Evolutionary conservation across 1,140 invertebrate species (phyloP).

Genomic region (Micrasema longulum): DNA sequence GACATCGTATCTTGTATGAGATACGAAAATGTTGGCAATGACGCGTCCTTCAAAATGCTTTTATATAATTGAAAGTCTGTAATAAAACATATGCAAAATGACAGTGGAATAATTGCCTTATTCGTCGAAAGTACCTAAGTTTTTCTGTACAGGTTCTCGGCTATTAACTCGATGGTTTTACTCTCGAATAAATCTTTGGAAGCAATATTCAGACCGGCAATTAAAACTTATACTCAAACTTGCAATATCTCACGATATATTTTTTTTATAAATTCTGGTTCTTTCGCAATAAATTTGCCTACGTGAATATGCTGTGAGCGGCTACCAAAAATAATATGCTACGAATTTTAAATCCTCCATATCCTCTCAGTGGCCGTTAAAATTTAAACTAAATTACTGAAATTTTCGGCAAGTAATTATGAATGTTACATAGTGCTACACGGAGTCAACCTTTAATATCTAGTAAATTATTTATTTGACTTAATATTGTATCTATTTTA

Average conservation of each 20-base stretch:
- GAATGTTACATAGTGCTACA: too few species aligned
- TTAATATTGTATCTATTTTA: too few species aligned
- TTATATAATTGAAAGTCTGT: constrained; percentile 2
- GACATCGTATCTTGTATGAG: too few species aligned
- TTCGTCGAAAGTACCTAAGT: not conserved
- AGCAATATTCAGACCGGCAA: not conserved
- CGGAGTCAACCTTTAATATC: too few species aligned
- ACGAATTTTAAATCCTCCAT: too few species aligned
- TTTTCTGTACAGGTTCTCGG: not conserved
- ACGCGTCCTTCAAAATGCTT: not conserved
- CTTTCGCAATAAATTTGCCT: constrained; percentile 6
- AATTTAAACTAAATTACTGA: too few species aligned
- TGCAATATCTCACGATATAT: not conserved
- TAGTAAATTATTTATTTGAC: too few species aligned
- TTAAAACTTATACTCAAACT: not conserved
- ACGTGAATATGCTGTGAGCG: too few species aligned
- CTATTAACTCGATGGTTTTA: constrained; percentile 8
- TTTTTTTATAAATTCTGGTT: not conserved
- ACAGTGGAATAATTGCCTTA: constrained; percentile 7
- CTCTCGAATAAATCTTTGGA: constrained; percentile 3
- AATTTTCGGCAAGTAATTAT: too few species aligned
- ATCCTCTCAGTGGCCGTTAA: too few species aligned
- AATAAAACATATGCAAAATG: constrained; percentile 5
- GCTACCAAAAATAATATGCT: too few species aligned
- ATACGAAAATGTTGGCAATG: too few species aligned